phyloP scores from a whole-genome alignment of 2,113 vertebrate genomes.

The Syngnathus scovelli region DNA sequence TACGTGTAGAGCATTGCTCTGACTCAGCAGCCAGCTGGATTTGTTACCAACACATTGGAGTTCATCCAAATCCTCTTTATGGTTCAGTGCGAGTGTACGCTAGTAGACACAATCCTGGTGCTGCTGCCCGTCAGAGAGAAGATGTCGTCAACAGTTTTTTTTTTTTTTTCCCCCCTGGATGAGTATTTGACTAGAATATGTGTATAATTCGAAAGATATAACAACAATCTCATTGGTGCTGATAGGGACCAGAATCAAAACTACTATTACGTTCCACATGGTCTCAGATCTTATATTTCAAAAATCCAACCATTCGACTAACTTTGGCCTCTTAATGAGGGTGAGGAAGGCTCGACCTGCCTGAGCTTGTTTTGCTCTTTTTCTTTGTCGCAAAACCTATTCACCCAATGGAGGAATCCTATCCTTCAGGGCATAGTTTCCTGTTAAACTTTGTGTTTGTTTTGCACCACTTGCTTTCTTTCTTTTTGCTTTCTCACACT shows the following conservation, averaged over 20 bases:
- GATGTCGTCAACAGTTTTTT: not conserved
- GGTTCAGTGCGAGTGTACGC: slow-evolving; percentile 27
- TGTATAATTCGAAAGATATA: not conserved
- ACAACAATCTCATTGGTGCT: not conserved
- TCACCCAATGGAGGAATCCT: slow-evolving; percentile 22
- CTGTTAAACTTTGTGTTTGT: not conserved
- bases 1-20: slow-evolving; percentile 20
- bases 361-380: not conserved
- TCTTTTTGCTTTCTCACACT: not conserved
- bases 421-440: slow-evolving; percentile 19
- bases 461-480: not conserved
- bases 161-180: not conserved
- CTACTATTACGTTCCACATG: not conserved
- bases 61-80: slow-evolving; percentile 18
- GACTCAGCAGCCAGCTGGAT: slow-evolving; percentile 52
- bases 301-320: too few species aligned
- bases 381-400: not conserved
- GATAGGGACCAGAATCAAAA: not conserved
- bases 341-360: not conserved
- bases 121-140: slow-evolving; percentile 26
- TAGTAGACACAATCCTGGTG: slow-evolving; percentile 22
- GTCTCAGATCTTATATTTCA: not conserved
- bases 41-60: slow-evolving; percentile 34
- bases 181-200: not conserved
- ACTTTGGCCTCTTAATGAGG: not conserved